phyloP scores from a whole-genome alignment of 2,797 vertebrate genomes.

The Eidolon dupreanum region DNA sequence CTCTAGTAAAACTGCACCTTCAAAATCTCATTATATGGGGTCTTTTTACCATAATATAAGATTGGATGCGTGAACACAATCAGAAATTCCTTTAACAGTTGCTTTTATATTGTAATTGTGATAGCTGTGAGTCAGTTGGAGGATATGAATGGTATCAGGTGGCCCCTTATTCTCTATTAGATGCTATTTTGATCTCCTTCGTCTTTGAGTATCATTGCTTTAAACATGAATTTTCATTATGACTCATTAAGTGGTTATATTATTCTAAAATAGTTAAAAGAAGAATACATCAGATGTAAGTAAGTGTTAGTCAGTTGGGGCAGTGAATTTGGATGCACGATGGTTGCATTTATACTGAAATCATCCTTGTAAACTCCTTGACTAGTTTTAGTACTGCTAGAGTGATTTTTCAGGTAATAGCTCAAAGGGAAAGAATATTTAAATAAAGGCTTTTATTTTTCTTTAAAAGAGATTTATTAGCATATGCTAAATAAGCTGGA shows the following conservation, averaged over 20 bases:
- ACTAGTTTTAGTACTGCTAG: neutral
- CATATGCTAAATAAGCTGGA: neutral
- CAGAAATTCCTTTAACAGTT: neutral
- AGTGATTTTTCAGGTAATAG: slow-evolving; percentile 5
- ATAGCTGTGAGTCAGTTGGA: neutral
- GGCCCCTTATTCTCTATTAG: neutral
- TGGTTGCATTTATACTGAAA: neutral
- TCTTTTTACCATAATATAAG: neutral
- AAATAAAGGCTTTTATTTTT: neutral
- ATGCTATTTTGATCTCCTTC: neutral
- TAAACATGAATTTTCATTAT: neutral
- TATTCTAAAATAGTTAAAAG: slow-evolving; percentile 7
- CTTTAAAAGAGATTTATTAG: slow-evolving; percentile 25
- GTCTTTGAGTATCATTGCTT: neutral
- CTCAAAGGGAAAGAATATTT: slow-evolving; percentile 28
- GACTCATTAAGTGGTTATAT: neutral
- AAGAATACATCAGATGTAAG: neutral
- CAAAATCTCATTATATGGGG: neutral
- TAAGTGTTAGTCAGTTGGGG: neutral
- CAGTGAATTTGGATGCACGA: neutral
- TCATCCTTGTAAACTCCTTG: neutral
- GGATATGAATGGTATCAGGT: neutral
- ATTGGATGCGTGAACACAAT: neutral
- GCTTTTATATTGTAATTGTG: neutral
- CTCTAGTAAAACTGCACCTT: neutral